Evolutionary conservation across 2,113 vertebrate species (phyloP).

Genomic region (Terrapene triunguis): DNA sequence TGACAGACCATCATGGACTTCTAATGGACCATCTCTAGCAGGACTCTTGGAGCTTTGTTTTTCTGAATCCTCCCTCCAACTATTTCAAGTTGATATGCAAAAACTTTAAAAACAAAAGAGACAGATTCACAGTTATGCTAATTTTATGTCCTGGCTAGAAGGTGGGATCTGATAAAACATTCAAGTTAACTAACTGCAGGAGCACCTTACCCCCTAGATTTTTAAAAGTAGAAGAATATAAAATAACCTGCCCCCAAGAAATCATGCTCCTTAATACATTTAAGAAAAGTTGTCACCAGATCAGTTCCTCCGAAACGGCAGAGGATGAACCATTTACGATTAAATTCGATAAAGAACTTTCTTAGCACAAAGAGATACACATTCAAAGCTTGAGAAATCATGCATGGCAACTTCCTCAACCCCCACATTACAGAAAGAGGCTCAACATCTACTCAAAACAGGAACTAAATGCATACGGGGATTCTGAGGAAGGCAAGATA

Average conservation of each 20-base stretch:
- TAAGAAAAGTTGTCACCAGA: conserved; percentile 41
- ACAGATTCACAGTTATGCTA: conserved; percentile 69
- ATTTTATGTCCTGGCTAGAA: conserved; percentile 58
- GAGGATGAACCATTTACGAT: conserved; percentile 6
- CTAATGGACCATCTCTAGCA: conserved; percentile 45
- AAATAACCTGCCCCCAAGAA: conserved; percentile 32
- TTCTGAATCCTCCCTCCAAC: conserved; percentile 35
- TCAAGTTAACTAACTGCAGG: conserved; percentile 60
- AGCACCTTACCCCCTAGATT: not conserved
- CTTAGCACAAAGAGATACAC: not conserved
- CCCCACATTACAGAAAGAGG: not conserved
- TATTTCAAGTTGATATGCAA: conserved; percentile 56
- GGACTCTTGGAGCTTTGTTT: conserved; percentile 36
- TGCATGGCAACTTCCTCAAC: not conserved
- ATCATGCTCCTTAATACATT: conserved; percentile 38
- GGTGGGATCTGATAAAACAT: conserved; percentile 58
- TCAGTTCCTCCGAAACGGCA: conserved; percentile 1
- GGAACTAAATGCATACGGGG: not conserved
- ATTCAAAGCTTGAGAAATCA: conserved; percentile 8
- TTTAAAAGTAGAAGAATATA: conserved; percentile 8
- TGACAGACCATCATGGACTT: conserved; percentile 46
- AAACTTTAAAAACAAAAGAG: conserved; percentile 62
- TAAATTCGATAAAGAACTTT: not conserved
- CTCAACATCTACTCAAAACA: not conserved
- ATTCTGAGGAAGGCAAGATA: not conserved